Conservation (phyloP, 2,888 invertebrate genomes). For the Colostygia pectinataria region DNA sequence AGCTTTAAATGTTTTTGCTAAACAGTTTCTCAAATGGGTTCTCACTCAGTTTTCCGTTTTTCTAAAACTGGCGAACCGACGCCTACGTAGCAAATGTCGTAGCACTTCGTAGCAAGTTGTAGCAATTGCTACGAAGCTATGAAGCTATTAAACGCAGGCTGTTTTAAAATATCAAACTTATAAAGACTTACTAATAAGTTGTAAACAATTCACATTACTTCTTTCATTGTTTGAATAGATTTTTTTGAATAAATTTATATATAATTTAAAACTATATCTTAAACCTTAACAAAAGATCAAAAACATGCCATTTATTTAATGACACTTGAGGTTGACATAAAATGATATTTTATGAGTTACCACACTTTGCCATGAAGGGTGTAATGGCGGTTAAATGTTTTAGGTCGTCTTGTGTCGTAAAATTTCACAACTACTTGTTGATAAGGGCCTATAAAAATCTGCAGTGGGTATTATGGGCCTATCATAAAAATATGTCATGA, state of each 20-base stretch:
- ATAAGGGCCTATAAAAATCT: slow-evolving; percentile 39
- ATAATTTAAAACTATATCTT: slow-evolving; percentile 9
- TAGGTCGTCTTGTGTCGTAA: slow-evolving; percentile 48
- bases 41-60: too few relatives aligned
- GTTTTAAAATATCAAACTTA: too few relatives aligned
- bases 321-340: slow-evolving; percentile 57
- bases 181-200: too few relatives aligned
- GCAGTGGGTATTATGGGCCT: slow-evolving; percentile 8
- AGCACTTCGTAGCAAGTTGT: neutral
- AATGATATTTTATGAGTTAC: slow-evolving; percentile 58
- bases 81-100: neutral
- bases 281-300: slow-evolving; percentile 27
- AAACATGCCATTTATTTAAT: slow-evolving; percentile 39
- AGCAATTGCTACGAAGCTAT: neutral
- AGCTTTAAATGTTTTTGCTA: too few relatives aligned
- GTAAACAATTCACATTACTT: too few relatives aligned
- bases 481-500: slow-evolving; percentile 1
- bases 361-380: slow-evolving; percentile 46
- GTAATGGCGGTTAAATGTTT: slow-evolving; percentile 24
- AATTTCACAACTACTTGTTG: slow-evolving; percentile 52
- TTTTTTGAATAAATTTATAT: too few relatives aligned
- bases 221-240: too few relatives aligned
- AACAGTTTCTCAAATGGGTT: too few relatives aligned
- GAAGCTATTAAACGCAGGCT: too few relatives aligned
- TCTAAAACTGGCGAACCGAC: too few relatives aligned